Evolutionary conservation across 2,113 vertebrate species (phyloP).

Genomic region (Fregata magnificens): DNA sequence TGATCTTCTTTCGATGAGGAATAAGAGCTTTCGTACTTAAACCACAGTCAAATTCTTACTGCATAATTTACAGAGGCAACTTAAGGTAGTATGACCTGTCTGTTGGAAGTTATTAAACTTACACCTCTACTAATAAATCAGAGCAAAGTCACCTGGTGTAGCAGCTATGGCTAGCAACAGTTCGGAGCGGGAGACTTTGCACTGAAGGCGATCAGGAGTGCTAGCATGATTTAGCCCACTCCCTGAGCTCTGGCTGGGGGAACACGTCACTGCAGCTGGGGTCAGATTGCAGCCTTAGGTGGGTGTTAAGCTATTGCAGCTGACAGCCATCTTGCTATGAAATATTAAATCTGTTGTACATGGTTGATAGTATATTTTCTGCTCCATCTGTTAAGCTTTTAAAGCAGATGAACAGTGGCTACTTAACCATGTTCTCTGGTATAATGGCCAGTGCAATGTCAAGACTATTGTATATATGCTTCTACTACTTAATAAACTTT

Average conservation of each 20-base stretch:
- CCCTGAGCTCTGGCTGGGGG: not conserved
- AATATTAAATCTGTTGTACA: rapidly evolving
- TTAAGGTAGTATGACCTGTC: not conserved
- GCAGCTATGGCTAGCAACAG: not conserved
- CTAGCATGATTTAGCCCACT: not conserved
- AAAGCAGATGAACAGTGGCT: not conserved
- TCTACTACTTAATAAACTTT: not conserved
- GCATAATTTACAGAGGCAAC: not conserved
- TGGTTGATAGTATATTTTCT: not conserved
- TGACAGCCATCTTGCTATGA: not conserved
- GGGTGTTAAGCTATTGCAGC: not conserved
- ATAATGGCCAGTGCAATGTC: not conserved
- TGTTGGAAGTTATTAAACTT: not conserved
- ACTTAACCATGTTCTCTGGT: not conserved
- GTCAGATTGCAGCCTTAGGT: not conserved
- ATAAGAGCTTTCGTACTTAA: not conserved
- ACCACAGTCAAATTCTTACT: not conserved
- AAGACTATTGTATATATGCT: not conserved
- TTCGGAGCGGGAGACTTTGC: not conserved
- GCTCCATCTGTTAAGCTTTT: not conserved
- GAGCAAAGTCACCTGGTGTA: not conserved
- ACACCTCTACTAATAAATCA: not conserved
- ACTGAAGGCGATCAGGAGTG: not conserved
- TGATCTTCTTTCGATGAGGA: not conserved
- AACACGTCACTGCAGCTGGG: not conserved